phyloP scores from a whole-genome alignment of 53 echinoderm and acorn worm genomes.

The Pentamera pediparva region DNA sequence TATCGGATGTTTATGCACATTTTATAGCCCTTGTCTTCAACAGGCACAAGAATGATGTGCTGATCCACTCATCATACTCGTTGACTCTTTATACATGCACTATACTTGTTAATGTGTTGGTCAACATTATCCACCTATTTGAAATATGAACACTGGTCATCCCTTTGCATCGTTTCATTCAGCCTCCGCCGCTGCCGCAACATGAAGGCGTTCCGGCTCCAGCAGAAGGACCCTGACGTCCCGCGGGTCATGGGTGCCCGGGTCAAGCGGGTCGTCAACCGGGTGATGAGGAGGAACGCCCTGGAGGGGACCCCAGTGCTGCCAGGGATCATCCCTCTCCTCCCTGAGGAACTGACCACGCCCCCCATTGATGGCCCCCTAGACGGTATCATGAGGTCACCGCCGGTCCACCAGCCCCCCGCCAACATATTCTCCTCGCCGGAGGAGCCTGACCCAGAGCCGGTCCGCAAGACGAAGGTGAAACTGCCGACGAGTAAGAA shows the following conservation, averaged over 20 bases:
- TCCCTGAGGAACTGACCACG: conserved; percentile 1
- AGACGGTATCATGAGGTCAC: conserved; percentile 20
- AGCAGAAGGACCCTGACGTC: background rate
- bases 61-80: no score
- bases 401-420: conserved; percentile 11
- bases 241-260: background rate
- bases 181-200: conserved; percentile 2
- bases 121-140: no score
- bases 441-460: conserved; percentile 15
- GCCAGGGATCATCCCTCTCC: background rate
- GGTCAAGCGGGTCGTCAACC: background rate
- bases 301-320: background rate
- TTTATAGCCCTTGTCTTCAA: background rate
- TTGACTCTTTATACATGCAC: no score
- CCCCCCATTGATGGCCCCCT: conserved; percentile 14
- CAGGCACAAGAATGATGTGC: background rate
- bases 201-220: background rate
- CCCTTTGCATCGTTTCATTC: background rate
- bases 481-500: conserved; percentile 23
- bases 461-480: conserved; percentile 1
- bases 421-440: background rate
- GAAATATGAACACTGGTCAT: no score
- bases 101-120: no score
- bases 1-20: no score
- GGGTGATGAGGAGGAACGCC: background rate